These are phyloP conservation scores for Lycodopsis pacificus DNA, from an alignment of 2,797 vertebrate species.

Conservation along the genomic window DNA sequence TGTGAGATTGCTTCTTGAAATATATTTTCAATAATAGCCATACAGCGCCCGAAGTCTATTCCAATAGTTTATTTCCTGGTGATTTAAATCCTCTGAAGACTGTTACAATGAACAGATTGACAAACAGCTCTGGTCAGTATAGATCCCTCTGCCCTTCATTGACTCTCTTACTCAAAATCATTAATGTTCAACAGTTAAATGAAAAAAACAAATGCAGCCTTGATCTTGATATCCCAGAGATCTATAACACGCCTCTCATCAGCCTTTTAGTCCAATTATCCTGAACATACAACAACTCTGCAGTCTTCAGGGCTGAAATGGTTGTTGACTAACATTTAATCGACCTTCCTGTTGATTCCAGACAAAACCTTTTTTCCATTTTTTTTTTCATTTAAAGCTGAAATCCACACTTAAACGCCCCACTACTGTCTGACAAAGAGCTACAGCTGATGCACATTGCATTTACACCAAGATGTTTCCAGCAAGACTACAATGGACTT, in stretches of 20 bases:
- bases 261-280: constrained; percentile 54
- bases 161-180: constrained; percentile 31
- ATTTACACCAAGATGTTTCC: background rate
- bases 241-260: constrained; percentile 34
- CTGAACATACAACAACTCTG: constrained; percentile 28
- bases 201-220: constrained; percentile 35
- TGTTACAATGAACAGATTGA: background rate
- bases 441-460: no score
- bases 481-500: background rate
- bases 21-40: background rate
- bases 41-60: background rate
- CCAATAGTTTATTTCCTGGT: background rate
- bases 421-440: background rate
- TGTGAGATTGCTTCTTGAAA: background rate
- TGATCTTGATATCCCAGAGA: constrained; percentile 44
- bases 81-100: background rate
- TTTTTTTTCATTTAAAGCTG: constrained; percentile 36
- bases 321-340: constrained; percentile 48
- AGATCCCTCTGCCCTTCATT: constrained; percentile 1
- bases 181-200: constrained; percentile 54
- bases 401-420: constrained; percentile 4
- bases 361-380: constrained; percentile 17
- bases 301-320: constrained; percentile 19
- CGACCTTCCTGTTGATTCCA: constrained; percentile 37
- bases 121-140: constrained; percentile 8